These are phyloP conservation scores for Fissipunctia ypsillon DNA, from an alignment of 2,888 invertebrate species.

Conservation along the genomic window DNA sequence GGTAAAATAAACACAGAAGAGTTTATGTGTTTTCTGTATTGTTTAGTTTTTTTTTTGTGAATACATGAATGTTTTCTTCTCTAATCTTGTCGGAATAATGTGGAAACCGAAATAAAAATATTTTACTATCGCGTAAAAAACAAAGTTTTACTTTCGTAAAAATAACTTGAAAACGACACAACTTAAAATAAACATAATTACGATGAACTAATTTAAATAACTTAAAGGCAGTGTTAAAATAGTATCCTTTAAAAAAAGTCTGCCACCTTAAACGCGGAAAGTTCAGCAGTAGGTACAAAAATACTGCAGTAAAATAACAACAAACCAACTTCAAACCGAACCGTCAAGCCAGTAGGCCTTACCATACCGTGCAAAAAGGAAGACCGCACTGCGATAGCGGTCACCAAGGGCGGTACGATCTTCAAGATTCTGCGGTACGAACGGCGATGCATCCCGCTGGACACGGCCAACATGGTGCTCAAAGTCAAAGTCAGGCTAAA, in stretches of 20 bases:
- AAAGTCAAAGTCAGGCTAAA: conserved; percentile 91
- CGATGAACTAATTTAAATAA: conserved; percentile 9
- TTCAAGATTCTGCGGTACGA: conserved; percentile 82
- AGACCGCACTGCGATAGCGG: conserved; percentile 29
- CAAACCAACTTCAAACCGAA: background rate
- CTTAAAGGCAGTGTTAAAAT: background rate
- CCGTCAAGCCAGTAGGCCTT: background rate
- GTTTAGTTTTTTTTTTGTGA: conserved; percentile 25
- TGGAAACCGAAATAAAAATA: background rate
- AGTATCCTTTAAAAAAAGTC: background rate
- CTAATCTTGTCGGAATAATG: background rate
- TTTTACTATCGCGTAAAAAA: background rate
- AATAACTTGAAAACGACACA: background rate
- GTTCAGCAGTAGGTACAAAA: background rate
- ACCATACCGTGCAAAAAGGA: conserved; percentile 50
- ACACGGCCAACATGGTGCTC: conserved; percentile 89
- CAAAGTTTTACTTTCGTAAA: background rate
- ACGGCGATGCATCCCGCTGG: conserved; percentile 83
- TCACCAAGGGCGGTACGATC: conserved; percentile 38
- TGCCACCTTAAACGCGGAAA: background rate
- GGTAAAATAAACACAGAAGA: conserved; percentile 1
- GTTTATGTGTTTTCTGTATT: conserved; percentile 37
- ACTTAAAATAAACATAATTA: conserved; percentile 6
- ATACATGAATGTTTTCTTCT: background rate
- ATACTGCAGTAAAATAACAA: background rate